Conservation (phyloP, 2,888 invertebrate genomes). For the Bugulina stolonifera region DNA sequence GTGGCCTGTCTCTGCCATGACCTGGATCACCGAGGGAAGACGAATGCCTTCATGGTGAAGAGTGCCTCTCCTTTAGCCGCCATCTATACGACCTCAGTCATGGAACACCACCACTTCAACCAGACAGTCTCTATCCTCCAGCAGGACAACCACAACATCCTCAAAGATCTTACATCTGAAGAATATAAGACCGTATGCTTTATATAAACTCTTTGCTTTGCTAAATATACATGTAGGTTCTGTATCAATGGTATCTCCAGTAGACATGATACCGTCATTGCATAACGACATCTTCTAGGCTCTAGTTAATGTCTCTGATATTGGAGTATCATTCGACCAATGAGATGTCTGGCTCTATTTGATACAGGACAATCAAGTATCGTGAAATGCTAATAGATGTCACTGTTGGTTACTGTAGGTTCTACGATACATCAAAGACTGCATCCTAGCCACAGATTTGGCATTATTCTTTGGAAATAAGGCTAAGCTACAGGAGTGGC, state of each 20-base stretch:
- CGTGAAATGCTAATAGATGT: no score
- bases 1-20: slow-evolving; percentile 79
- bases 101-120: slow-evolving; percentile 84
- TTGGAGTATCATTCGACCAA: no score
- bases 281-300: no score
- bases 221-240: no score
- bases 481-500: slow-evolving; percentile 59
- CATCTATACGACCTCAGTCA: slow-evolving; percentile 77
- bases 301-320: no score
- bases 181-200: slow-evolving; percentile 63
- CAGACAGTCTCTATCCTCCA: slow-evolving; percentile 77
- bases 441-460: slow-evolving; percentile 77
- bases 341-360: no score
- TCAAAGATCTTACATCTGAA: slow-evolving; percentile 64
- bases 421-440: slow-evolving; percentile 69
- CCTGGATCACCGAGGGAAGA: slow-evolving; percentile 77
- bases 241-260: no score
- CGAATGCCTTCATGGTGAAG: slow-evolving; percentile 78
- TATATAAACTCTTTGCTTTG: no score
- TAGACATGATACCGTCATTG: no score
- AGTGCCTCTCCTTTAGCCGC: slow-evolving; percentile 74
- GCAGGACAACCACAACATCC: slow-evolving; percentile 80
- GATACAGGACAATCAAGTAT: no score
- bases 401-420: no score
- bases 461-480: slow-evolving; percentile 75